These are phyloP conservation scores for Helicoverpa zea DNA, from an alignment of 1,140 invertebrate genomes.

Conservation along the genomic window DNA sequence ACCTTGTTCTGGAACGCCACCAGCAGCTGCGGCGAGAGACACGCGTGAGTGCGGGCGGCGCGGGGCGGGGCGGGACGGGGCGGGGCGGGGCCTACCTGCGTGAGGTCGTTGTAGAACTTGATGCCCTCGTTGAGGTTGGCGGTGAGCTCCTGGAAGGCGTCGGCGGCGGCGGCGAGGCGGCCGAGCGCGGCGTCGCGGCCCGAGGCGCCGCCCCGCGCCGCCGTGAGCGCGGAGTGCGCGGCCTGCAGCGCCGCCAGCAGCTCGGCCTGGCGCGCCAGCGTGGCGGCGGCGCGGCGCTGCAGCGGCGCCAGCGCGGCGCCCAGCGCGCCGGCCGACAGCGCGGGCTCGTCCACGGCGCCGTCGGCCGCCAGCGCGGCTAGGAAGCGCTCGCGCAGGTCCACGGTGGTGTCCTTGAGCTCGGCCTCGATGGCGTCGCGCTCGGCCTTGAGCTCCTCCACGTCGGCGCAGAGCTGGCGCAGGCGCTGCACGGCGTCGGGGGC, in stretches of 20 bases:
- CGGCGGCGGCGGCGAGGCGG: slow-evolving; percentile 95
- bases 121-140: slow-evolving; percentile 97
- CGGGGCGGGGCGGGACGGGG: slow-evolving; percentile 1
- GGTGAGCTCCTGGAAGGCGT: slow-evolving; percentile 96
- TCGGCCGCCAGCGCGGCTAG: slow-evolving; percentile 91
- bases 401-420: slow-evolving; percentile 53
- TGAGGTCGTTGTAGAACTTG: slow-evolving; percentile 99
- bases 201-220: slow-evolving; percentile 93
- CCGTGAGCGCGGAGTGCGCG: slow-evolving; percentile 91
- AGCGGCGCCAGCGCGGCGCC: slow-evolving; percentile 91
- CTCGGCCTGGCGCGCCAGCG: slow-evolving; percentile 87
- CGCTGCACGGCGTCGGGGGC: slow-evolving; percentile 87
- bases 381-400: slow-evolving; percentile 89
- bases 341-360: slow-evolving; percentile 89
- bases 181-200: slow-evolving; percentile 89
- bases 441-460: slow-evolving; percentile 53
- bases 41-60: neutral
- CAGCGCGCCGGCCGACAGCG: slow-evolving; percentile 93
- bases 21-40: slow-evolving; percentile 89
- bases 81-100: slow-evolving; percentile 89
- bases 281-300: slow-evolving; percentile 95
- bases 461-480: slow-evolving; percentile 88
- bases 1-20: slow-evolving; percentile 99
- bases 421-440: slow-evolving; percentile 56
- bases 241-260: slow-evolving; percentile 40